Evolutionary conservation across 2,113 vertebrate genomes (phyloP).

Genomic region (Theristicus caerulescens): DNA sequence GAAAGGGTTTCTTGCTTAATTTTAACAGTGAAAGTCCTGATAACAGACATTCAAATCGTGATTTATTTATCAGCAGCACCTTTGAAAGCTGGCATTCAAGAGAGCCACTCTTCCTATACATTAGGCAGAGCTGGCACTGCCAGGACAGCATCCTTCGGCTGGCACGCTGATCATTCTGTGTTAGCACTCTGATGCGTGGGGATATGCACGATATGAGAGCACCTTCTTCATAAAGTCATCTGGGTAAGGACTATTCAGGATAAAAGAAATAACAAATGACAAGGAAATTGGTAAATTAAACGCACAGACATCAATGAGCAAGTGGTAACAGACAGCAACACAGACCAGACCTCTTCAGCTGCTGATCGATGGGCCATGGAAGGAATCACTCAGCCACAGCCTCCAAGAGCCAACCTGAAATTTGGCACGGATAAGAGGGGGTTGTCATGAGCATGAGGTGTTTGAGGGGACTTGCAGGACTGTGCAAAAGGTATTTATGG

Average conservation of each 20-base stretch:
- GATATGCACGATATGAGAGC: neutral
- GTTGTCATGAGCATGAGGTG: neutral
- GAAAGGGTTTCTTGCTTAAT: neutral
- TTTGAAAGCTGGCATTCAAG: neutral
- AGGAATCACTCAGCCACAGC: neutral
- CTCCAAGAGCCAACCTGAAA: neutral
- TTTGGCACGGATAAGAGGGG: neutral
- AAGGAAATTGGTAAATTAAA: neutral
- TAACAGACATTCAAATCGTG: neutral
- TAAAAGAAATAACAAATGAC: neutral
- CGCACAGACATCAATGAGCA: neutral
- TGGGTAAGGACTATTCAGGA: neutral
- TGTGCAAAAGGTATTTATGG: neutral
- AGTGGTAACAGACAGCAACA: neutral
- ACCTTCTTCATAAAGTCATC: neutral
- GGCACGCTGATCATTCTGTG: neutral
- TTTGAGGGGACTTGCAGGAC: neutral
- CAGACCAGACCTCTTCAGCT: neutral
- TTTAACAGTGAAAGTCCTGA: neutral
- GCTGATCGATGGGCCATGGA: neutral
- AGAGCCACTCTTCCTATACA: neutral
- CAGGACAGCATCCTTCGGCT: neutral
- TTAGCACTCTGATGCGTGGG: fast-evolving
- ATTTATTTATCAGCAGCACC: neutral
- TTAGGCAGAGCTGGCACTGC: neutral